phyloP scores from a whole-genome alignment of 2,888 invertebrate species.

The Netelia melanura region DNA sequence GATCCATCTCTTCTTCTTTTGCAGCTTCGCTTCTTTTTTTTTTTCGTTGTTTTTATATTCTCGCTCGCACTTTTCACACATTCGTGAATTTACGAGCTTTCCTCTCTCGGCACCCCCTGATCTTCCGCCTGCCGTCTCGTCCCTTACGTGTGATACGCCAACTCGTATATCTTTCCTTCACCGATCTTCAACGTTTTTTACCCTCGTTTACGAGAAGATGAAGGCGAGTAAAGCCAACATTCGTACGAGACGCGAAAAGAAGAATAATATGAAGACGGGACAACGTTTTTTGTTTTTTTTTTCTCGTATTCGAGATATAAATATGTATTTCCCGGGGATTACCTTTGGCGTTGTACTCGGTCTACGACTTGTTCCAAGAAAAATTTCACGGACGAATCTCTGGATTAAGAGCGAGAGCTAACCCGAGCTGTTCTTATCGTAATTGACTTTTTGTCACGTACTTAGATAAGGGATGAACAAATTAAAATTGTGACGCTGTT shows the following conservation, averaged over 20 bases:
- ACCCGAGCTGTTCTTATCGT: too few relatives aligned
- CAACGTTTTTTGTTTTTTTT: background rate
- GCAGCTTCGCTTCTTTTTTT: background rate
- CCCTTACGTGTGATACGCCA: slow-evolving; percentile 4
- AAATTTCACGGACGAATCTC: too few relatives aligned
- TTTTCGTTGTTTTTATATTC: background rate
- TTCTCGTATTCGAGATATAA: background rate
- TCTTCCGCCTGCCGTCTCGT: background rate
- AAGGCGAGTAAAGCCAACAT: background rate
- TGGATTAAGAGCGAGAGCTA: too few relatives aligned
- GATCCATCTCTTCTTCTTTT: background rate
- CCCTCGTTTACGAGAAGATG: background rate
- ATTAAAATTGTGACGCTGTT: too few relatives aligned
- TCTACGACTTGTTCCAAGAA: too few relatives aligned
- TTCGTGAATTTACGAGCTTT: slow-evolving; percentile 44
- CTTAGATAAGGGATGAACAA: too few relatives aligned
- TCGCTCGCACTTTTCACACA: slow-evolving; percentile 29
- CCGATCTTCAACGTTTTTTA: slow-evolving; percentile 12
- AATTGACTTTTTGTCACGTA: too few relatives aligned
- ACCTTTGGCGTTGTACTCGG: background rate
- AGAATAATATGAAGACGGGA: background rate
- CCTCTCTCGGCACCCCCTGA: background rate
- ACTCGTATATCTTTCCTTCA: slow-evolving; percentile 21
- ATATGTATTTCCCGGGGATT: background rate
- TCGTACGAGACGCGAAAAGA: slow-evolving; percentile 1